Evolutionary conservation across 2,888 invertebrate genomes (phyloP), one percentile per base, ranked within the genome.

Genomic region (Koerneria pararmatus): DNA sequence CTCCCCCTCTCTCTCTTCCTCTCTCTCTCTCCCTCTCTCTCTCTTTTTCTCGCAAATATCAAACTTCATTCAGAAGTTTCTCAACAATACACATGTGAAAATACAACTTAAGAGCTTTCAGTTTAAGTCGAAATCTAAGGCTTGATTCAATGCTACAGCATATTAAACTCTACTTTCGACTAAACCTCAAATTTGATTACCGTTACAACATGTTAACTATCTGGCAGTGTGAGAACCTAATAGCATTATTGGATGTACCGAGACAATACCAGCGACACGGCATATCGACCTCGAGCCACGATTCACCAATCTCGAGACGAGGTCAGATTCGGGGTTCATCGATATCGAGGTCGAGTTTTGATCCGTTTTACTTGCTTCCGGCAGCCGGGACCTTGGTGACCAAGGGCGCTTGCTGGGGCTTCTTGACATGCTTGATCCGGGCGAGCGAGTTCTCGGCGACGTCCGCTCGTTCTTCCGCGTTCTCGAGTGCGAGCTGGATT

Each of bases 401-500:
- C 19, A 19, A 11, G 11, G 41, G 8, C 11, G 41, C 41, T 41
- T 8, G 41, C 41, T 5, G 56, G n/a, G 11, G 11, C 32, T 19
- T 27, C 58, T 49, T 49, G 32, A 8, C 3, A 46, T 53, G 53
- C 56, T 86, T 83, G 74, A 86, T 82, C 71, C 86, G 85, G 67
- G 83, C 80, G 49, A 87, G 78, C 46, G 84, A 81, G 73, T 82
- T 83, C 77, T 86, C 86, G 58, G 86, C 85, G 59, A 83, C 78
- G 70, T 86, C 86, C 63, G 86, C 86, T 32, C 86, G 83, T 76
- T 86, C 86, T 56, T 86, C 86, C 60, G 86, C 85, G 73, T 85
- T 86, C 75, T 87, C 86, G 64, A 87, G 78, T 68, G 86, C 86
- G 70, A 80, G 88, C 92, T 94, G 87, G 91, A 92, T 75, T 72